Evolutionary conservation across 2,797 vertebrate species (phyloP).

Genomic region (Tokudaia tokunoshimensis): DNA sequence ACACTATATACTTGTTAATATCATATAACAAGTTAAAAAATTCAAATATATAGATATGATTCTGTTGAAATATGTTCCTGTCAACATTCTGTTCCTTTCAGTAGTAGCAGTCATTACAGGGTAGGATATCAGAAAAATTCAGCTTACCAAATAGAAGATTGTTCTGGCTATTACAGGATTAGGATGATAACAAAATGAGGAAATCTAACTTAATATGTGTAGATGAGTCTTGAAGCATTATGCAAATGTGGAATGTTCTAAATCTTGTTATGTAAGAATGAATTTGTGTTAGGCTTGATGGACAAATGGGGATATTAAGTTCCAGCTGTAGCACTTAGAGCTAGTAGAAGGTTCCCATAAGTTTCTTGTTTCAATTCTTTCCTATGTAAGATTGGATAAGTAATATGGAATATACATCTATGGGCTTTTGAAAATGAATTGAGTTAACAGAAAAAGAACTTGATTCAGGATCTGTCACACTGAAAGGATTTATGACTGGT

Average conservation of each 20-base stretch:
- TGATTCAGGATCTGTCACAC: neutral
- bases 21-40: neutral
- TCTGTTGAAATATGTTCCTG: neutral
- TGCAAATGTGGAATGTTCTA: neutral
- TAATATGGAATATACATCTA: neutral
- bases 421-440: neutral
- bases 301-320: neutral
- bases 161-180: neutral
- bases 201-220: neutral
- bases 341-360: neutral
- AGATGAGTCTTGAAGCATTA: neutral
- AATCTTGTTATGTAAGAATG: neutral
- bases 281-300: neutral
- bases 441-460: neutral
- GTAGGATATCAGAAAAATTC: neutral
- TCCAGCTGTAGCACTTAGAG: neutral
- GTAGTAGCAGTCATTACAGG: neutral
- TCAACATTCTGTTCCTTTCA: neutral
- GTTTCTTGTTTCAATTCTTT: neutral
- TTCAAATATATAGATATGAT: neutral
- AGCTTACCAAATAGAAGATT: neutral
- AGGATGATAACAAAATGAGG: neutral
- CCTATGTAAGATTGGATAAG: neutral
- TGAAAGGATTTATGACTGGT: neutral
- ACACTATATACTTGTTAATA: neutral